Percentiles rank a stretch among this genome's conserved stretches.
phyloP scores from a whole-genome alignment of 2,888 invertebrate genomes.

The Volucella inanis region DNA sequence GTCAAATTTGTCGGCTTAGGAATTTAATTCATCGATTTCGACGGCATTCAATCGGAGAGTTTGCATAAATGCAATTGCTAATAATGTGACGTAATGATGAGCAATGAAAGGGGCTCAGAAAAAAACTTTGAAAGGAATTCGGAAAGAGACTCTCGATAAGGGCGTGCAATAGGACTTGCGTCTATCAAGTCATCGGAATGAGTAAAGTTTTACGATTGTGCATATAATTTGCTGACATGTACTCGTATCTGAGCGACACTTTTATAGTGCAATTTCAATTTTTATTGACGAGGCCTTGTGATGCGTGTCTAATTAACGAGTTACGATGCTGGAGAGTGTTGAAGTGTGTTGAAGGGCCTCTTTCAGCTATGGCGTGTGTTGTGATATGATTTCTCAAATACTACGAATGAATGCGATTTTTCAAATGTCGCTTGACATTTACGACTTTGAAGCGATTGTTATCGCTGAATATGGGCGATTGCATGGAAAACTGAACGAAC shows the following conservation, averaged over 20 bases:
- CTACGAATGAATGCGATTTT: not conserved
- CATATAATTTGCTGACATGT: conserved; percentile 62
- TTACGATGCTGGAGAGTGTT: conserved; percentile 37
- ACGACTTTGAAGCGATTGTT: conserved; percentile 69
- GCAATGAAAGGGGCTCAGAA: conserved; percentile 50
- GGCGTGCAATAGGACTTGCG: too few species aligned
- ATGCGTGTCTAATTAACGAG: conserved; percentile 74
- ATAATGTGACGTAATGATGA: conserved; percentile 69
- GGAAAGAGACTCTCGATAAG: too few species aligned
- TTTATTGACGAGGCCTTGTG: conserved; percentile 68
- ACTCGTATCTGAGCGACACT: conserved; percentile 46
- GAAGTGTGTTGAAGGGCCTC: conserved; percentile 47
- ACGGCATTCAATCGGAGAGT: conserved; percentile 56
- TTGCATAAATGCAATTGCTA: conserved; percentile 72
- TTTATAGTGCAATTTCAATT: conserved; percentile 71
- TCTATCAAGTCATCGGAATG: too few species aligned
- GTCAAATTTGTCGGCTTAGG: conserved; percentile 1
- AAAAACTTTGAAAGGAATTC: not conserved
- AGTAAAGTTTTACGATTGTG: conserved; percentile 64
- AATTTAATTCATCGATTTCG: conserved; percentile 51
- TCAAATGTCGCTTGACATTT: conserved; percentile 53
- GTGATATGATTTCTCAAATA: conserved; percentile 37
- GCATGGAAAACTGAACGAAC: conserved; percentile 19
- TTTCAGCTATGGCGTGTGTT: conserved; percentile 32
- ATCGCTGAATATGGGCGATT: conserved; percentile 42